Percentiles rank a stretch among this genome's conserved stretches.
phyloP scores from a whole-genome alignment of 1,140 invertebrate genomes.

The Micrasema minimum region DNA sequence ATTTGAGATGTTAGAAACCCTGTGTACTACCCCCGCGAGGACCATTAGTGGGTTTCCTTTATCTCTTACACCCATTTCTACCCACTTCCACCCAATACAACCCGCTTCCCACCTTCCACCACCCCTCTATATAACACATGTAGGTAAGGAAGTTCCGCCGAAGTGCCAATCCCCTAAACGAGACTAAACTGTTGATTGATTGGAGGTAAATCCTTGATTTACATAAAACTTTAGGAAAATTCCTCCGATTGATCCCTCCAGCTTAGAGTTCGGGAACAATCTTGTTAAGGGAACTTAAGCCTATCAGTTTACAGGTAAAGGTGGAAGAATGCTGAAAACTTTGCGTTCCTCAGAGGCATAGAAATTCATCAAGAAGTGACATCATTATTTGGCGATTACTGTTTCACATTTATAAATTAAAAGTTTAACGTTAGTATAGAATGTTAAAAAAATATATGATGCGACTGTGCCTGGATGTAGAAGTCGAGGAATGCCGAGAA shows the following conservation, averaged over 20 bases:
- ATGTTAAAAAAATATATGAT: too few species aligned
- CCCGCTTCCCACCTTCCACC: conserved; percentile 24
- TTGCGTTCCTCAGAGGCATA: neutral
- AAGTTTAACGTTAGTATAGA: too few species aligned
- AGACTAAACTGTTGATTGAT: conserved; percentile 49
- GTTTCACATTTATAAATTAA: too few species aligned
- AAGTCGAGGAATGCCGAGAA: too few species aligned
- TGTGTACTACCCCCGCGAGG: conserved; percentile 38
- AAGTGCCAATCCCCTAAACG: conserved; percentile 40
- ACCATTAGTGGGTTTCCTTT: conserved; percentile 49
- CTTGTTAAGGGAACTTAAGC: too few species aligned
- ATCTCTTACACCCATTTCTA: conserved; percentile 40
- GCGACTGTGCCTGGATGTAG: too few species aligned
- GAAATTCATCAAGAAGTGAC: too few species aligned
- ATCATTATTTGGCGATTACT: too few species aligned
- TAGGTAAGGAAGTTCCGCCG: conserved; percentile 13
- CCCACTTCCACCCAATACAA: neutral
- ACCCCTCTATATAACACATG: conserved; percentile 37
- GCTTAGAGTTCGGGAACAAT: conserved; percentile 1
- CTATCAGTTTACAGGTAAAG: too few species aligned
- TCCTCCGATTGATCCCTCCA: conserved; percentile 14
- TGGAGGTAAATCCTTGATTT: conserved; percentile 32
- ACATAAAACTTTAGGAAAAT: conserved; percentile 27
- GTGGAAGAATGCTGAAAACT: neutral
- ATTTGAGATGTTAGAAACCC: conserved; percentile 21